A percentile compares a stretch with the other conserved stretches of the same genome.
phyloP scores from a whole-genome alignment of 2,888 invertebrate species.

The Aporophyla nigra region DNA sequence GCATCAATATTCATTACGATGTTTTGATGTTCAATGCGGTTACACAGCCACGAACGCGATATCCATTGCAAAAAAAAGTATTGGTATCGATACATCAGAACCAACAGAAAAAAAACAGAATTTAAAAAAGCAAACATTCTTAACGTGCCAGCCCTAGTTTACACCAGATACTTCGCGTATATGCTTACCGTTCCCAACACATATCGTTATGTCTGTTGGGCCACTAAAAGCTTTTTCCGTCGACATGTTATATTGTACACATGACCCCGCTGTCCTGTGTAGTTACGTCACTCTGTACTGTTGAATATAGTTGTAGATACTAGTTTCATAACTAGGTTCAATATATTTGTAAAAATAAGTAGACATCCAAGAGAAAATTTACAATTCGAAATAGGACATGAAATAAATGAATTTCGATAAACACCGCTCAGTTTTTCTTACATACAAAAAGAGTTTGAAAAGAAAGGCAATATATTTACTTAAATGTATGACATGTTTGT shows the following conservation, averaged over 20 bases:
- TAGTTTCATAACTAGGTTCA: not conserved
- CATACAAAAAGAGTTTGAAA: not conserved
- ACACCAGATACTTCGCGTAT: conserved; percentile 49
- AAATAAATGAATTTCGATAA: not conserved
- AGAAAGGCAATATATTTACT: not conserved
- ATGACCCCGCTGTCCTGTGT: conserved; percentile 22
- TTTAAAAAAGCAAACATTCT: too few relatives aligned
- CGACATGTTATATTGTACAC: conserved; percentile 85
- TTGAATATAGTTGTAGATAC: not conserved
- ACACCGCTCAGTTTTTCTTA: not conserved
- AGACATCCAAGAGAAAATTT: too few relatives aligned
- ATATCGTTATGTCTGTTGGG: conserved; percentile 72
- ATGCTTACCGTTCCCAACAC: conserved; percentile 79
- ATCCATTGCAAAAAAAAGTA: not conserved
- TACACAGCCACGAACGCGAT: not conserved
- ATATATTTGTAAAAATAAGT: not conserved
- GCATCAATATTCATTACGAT: too few relatives aligned
- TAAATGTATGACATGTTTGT: too few relatives aligned
- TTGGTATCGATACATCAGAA: not conserved
- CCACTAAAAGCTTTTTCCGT: conserved; percentile 86
- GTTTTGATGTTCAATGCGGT: not conserved
- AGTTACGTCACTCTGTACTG: conserved; percentile 22
- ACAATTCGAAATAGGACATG: not conserved
- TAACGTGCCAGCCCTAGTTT: conserved; percentile 40
- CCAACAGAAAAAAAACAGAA: not conserved